phyloP scores from a whole-genome alignment of 2,113 vertebrate genomes.

The Phalacrocorax pelagicus region DNA sequence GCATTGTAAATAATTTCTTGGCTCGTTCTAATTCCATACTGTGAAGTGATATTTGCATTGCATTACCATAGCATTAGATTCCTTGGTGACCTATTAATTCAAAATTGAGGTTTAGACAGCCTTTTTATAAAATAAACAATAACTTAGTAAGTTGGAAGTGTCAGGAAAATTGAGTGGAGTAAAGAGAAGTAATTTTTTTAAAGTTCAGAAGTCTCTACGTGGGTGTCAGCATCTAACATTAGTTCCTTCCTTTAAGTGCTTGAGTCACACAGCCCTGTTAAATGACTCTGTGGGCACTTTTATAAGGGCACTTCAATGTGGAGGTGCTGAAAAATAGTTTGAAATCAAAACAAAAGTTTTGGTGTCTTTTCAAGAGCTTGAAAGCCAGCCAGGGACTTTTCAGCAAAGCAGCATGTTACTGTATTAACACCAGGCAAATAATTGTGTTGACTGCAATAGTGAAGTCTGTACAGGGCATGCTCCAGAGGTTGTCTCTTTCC shows the following conservation, averaged over 20 bases:
- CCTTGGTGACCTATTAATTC: background rate
- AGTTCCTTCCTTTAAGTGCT: slow-evolving; percentile 20
- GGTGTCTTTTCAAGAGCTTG: slow-evolving; percentile 50
- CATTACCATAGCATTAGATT: background rate
- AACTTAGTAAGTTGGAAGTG: background rate
- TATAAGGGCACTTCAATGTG: background rate
- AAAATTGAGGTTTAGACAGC: background rate
- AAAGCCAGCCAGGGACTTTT: slow-evolving; percentile 52
- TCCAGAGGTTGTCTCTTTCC: background rate
- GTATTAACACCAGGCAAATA: slow-evolving; percentile 29
- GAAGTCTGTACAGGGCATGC: background rate
- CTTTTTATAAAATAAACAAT: slow-evolving; percentile 27
- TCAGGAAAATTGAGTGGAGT: background rate
- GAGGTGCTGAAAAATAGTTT: slow-evolving; percentile 54
- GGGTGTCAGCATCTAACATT: slow-evolving; percentile 12
- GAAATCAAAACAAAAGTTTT: slow-evolving; percentile 48
- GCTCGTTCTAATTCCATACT: background rate
- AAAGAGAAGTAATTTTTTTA: background rate
- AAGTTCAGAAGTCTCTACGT: background rate
- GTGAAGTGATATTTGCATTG: background rate
- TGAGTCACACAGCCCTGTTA: slow-evolving; percentile 14
- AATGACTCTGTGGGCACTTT: background rate
- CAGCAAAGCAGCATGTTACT: slow-evolving; percentile 7
- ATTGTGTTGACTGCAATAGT: background rate
- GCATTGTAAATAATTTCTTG: background rate